phyloP scores from a whole-genome alignment of 1,140 invertebrate species.

The Philotrypesis tridentata region DNA sequence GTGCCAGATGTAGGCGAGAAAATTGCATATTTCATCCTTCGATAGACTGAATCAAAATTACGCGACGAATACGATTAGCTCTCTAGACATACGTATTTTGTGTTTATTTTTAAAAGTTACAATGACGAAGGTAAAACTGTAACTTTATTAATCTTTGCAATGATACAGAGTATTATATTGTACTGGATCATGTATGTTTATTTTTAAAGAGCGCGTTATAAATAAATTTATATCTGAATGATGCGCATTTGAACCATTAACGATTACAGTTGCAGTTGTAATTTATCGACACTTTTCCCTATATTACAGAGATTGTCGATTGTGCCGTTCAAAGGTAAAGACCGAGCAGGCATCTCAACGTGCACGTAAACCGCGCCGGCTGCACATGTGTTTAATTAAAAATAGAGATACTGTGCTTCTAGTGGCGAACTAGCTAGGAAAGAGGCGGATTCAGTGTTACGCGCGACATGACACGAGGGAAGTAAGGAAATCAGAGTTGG shows the following conservation, averaged over 20 bases:
- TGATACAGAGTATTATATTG: no score
- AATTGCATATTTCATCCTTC: neutral
- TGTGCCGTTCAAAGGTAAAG: no score
- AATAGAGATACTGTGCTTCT: neutral
- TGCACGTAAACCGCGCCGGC: no score
- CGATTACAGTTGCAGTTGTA: neutral
- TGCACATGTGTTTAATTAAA: neutral
- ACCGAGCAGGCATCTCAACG: no score
- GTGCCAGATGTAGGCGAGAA: neutral
- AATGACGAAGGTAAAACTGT: no score
- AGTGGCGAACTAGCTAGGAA: neutral
- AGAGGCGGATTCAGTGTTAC: slow-evolving; percentile 24
- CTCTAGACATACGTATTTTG: neutral
- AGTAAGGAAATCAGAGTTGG: slow-evolving; percentile 61
- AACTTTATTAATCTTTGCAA: no score
- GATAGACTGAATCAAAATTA: neutral
- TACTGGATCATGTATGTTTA: no score
- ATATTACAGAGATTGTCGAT: no score
- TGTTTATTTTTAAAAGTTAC: no score
- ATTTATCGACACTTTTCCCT: neutral
- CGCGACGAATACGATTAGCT: neutral
- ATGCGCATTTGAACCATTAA: no score
- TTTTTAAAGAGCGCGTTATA: no score
- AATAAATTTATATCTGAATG: no score
- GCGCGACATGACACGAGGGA: slow-evolving; percentile 52